phyloP scores from a whole-genome alignment of 1,140 invertebrate species.

The Rhynchophorus ferrugineus region DNA sequence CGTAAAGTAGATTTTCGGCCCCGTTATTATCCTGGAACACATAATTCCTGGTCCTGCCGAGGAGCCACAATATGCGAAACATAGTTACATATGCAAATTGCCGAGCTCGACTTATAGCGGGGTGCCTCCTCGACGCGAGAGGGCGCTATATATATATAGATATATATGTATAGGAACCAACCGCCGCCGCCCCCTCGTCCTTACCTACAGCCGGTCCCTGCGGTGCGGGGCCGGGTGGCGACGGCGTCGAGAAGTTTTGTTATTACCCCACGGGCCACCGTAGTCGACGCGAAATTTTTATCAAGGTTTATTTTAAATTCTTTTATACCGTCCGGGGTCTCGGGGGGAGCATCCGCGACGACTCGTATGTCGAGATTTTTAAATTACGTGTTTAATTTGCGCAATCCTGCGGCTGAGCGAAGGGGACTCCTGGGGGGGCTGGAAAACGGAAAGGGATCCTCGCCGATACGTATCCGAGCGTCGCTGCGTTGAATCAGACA shows the following conservation, averaged over 20 bases:
- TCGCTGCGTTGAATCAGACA: too few species aligned
- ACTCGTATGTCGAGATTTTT: not conserved
- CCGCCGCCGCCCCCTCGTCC: too few species aligned
- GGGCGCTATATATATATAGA: too few species aligned
- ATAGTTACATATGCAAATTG: conserved; percentile 32
- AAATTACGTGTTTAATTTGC: not conserved
- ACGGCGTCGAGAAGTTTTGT: not conserved
- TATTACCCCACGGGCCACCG: not conserved
- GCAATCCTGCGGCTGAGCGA: not conserved
- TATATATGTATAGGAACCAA: too few species aligned
- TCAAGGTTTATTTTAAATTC: not conserved
- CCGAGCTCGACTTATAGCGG: conserved; percentile 25
- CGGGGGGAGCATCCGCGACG: not conserved
- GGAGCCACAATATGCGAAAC: conserved; percentile 19
- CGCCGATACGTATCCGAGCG: too few species aligned
- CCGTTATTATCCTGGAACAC: not conserved
- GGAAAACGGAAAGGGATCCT: too few species aligned
- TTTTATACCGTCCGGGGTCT: not conserved
- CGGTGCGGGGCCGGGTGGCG: conserved; percentile 7
- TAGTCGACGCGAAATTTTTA: not conserved
- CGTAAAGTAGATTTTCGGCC: not conserved
- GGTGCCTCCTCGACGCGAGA: conserved; percentile 1
- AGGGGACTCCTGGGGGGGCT: not conserved
- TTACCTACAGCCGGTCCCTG: too few species aligned
- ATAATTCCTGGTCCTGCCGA: not conserved